Percentiles rank a stretch among this genome's conserved stretches.
These are phyloP conservation scores for Mycteria americana DNA, from an alignment of 2,797 vertebrate species.

Conservation along the genomic window DNA sequence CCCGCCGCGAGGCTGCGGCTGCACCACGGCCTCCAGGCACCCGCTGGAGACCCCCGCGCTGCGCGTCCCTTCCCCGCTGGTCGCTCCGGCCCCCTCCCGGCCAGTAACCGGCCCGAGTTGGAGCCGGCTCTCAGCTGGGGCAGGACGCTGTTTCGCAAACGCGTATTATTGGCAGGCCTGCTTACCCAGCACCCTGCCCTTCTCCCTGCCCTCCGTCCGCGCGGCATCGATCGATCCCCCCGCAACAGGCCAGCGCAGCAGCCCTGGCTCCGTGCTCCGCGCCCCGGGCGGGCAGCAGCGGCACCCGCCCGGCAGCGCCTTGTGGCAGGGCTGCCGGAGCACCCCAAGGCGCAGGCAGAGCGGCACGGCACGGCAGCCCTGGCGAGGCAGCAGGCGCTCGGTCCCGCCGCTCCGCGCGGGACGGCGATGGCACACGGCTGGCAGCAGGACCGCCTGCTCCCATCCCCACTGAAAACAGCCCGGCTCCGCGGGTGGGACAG, in stretches of 20 bases:
- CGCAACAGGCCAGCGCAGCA: background rate
- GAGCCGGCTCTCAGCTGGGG: background rate
- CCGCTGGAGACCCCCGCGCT: background rate
- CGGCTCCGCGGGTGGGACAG: background rate
- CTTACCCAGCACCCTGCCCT: background rate
- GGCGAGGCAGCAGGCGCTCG: background rate
- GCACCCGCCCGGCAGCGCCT: background rate
- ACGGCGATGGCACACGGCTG: background rate
- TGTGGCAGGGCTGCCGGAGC: background rate
- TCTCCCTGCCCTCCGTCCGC: background rate
- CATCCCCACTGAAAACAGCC: background rate
- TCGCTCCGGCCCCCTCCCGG: background rate
- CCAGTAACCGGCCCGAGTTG: rapidly evolving
- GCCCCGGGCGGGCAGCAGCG: background rate
- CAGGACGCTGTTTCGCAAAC: background rate
- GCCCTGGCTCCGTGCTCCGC: background rate
- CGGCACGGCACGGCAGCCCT: background rate
- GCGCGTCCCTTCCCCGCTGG: rapidly evolving
- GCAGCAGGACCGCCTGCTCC: background rate
- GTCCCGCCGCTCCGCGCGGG: background rate
- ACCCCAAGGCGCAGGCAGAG: background rate
- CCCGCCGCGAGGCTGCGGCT: background rate
- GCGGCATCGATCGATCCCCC: rapidly evolving
- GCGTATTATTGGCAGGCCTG: background rate
- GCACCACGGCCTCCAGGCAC: rapidly evolving